Percentiles rank a stretch among this genome's conserved stretches.
Evolutionary conservation across 2,797 vertebrate species (phyloP).

Genomic region (Notamacropus eugenii): DNA sequence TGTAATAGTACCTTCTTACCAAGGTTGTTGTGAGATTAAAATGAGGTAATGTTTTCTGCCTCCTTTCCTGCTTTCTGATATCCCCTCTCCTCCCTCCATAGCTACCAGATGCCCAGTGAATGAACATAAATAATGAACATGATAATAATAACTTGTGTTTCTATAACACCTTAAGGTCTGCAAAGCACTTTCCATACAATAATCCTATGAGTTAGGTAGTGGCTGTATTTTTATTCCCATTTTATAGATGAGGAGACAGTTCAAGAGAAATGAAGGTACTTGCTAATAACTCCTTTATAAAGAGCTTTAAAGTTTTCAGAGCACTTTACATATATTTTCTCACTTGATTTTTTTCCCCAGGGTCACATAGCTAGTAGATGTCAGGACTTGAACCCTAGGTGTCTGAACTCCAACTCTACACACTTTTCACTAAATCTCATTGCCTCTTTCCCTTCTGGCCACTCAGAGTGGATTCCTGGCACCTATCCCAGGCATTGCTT

Average conservation of each 20-base stretch:
- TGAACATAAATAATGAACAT: background rate
- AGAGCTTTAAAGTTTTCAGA: background rate
- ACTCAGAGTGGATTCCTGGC: background rate
- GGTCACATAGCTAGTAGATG: background rate
- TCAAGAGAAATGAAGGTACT: no score
- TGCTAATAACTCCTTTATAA: background rate
- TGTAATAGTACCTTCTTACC: no score
- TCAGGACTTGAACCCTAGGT: background rate
- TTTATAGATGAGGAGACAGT: no score
- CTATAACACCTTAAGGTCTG: background rate
- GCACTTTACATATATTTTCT: background rate
- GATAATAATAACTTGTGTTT: background rate
- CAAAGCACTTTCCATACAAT: background rate
- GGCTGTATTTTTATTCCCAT: background rate
- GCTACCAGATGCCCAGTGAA: background rate
- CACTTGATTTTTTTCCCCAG: background rate
- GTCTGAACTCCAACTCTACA: background rate
- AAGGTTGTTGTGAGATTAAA: no score
- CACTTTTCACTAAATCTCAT: background rate
- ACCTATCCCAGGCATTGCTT: background rate
- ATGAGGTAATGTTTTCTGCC: background rate
- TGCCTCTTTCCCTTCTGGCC: background rate
- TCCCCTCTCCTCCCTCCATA: background rate
- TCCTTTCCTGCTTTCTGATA: background rate
- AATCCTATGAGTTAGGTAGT: background rate